A percentile compares a stretch with the other conserved stretches of the same genome.
phyloP scores from a whole-genome alignment of 35 echinoderm and acorn worm genomes.

The Strongylocentrotus purpuratus region DNA sequence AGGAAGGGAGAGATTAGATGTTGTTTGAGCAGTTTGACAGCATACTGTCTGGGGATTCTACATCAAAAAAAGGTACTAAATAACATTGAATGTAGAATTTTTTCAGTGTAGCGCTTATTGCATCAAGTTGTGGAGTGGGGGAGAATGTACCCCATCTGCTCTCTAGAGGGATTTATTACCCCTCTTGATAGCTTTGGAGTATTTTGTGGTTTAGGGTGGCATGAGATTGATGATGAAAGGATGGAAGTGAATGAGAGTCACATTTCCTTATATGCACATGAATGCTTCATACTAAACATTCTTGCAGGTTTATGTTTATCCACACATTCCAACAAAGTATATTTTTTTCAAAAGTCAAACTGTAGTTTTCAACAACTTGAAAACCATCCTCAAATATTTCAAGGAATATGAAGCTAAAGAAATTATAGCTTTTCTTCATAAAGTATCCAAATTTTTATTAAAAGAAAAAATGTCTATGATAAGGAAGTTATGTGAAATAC shows the following conservation, averaged over 20 bases:
- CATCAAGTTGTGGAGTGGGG: neutral
- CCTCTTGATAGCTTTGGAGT: neutral
- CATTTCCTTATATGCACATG: neutral
- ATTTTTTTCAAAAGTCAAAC: no score
- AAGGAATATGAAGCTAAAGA: no score
- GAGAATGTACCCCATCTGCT: neutral
- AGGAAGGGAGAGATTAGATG: neutral
- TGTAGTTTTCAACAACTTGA: no score
- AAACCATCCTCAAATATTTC: no score
- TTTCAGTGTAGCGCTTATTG: neutral
- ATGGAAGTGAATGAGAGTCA: neutral
- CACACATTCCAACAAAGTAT: no score
- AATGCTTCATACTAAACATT: neutral
- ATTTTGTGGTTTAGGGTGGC: constrained; percentile 9
- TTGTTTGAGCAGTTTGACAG: neutral
- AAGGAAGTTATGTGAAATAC: no score
- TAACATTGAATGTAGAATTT: neutral
- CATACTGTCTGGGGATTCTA: neutral
- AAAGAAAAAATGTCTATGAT: no score
- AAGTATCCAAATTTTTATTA: no score
- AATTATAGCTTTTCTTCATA: no score
- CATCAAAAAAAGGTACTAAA: neutral
- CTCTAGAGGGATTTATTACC: neutral
- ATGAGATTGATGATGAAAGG: neutral
- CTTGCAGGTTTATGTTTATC: neutral